A percentile compares a stretch with the other conserved stretches of the same genome.
Conservation (phyloP, 1,140 invertebrate genomes). For the Rhysida immarginata region DNA sequence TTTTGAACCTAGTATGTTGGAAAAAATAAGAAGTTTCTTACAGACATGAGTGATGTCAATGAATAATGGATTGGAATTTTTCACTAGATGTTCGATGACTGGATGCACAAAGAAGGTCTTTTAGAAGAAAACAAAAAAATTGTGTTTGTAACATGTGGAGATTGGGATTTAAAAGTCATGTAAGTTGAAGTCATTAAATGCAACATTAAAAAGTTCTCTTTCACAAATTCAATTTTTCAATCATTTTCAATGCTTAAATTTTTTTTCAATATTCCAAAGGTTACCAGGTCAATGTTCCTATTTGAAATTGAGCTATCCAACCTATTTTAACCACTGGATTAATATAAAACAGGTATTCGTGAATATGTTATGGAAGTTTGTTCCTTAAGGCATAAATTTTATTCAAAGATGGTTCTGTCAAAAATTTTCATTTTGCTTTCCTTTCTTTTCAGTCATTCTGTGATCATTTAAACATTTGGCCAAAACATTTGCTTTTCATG, state of each 20-base stretch:
- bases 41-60: too few species aligned
- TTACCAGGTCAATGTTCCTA: too few species aligned
- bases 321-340: too few species aligned
- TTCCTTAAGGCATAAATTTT: too few species aligned
- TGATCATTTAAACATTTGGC: conserved; percentile 24
- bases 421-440: background rate
- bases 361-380: too few species aligned
- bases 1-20: too few species aligned
- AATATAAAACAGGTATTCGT: too few species aligned
- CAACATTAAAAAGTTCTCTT: background rate
- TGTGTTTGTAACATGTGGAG: conserved; percentile 43
- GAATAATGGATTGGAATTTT: conserved; percentile 13
- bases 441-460: conserved; percentile 21
- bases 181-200: conserved; percentile 22
- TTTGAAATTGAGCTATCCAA: too few species aligned
- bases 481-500: conserved; percentile 28
- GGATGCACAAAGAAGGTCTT: conserved; percentile 29
- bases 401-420: too few species aligned
- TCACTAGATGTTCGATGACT: conserved; percentile 29
- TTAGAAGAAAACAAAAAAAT: conserved; percentile 21
- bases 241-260: conserved; percentile 37
- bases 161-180: conserved; percentile 47
- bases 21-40: too few species aligned
- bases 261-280: background rate
- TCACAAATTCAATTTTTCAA: conserved; percentile 35